phyloP scores from a whole-genome alignment of 2,797 vertebrate species.

The Odontamblyopus lacepedii region DNA sequence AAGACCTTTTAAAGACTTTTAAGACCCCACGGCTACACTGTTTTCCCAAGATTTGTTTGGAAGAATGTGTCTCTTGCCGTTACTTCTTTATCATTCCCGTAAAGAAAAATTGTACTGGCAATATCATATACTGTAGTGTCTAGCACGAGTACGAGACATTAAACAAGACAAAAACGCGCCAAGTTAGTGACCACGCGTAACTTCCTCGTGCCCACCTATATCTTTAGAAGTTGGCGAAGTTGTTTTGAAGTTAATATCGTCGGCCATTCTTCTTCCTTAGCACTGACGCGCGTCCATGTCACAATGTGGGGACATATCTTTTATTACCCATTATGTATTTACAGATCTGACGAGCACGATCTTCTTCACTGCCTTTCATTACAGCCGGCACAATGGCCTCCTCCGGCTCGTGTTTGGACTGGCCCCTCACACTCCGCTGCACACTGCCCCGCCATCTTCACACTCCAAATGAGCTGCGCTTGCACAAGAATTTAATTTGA shows the following conservation, averaged over 20 bases:
- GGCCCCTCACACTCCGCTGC: constrained; percentile 74
- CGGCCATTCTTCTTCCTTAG: neutral
- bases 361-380: constrained; percentile 79
- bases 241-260: neutral
- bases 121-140: too few relatives aligned
- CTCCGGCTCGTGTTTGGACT: constrained; percentile 76
- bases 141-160: too few relatives aligned
- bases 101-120: too few relatives aligned
- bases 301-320: constrained; percentile 1
- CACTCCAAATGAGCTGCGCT: constrained; percentile 80
- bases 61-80: too few relatives aligned
- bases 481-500: constrained; percentile 83
- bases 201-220: neutral
- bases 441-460: constrained; percentile 75
- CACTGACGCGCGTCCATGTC: neutral
- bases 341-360: neutral
- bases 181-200: neutral
- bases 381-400: constrained; percentile 78
- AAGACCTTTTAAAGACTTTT: too few relatives aligned
- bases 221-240: neutral
- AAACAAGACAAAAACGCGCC: too few relatives aligned
- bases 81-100: too few relatives aligned
- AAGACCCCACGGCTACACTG: too few relatives aligned
- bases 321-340: constrained; percentile 8
- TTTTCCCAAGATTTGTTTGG: too few relatives aligned